Conservation (phyloP, 1,140 invertebrate species). For the Tetraneura akinire region DNA sequence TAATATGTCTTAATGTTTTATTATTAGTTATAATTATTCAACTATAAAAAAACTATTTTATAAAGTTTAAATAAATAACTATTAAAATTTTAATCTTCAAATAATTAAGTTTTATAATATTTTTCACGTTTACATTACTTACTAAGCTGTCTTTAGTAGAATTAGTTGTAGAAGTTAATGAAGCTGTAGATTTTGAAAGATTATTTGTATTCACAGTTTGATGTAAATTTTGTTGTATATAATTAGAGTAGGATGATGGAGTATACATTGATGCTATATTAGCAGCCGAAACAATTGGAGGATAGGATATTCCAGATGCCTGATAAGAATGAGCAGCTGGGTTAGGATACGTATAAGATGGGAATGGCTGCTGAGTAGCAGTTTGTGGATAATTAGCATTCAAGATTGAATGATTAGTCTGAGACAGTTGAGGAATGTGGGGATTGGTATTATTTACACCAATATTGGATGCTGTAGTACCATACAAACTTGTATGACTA, state of each 20-base stretch:
- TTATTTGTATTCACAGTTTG: constrained; percentile 42
- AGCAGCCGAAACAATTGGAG: constrained; percentile 34
- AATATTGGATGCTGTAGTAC: constrained; percentile 36
- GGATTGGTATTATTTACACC: constrained; percentile 34
- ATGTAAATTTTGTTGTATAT: constrained; percentile 46
- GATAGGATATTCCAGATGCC: constrained; percentile 44
- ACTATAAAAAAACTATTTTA: too few species aligned
- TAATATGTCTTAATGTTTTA: too few species aligned
- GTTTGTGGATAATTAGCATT: constrained; percentile 49
- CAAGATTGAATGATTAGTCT: constrained; percentile 44
- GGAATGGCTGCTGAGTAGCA: constrained; percentile 7
- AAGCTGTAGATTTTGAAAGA: constrained; percentile 34
- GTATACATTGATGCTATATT: constrained; percentile 48
- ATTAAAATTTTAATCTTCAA: too few species aligned
- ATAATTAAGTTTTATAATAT: too few species aligned
- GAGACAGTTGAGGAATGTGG: constrained; percentile 48
- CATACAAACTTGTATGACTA: constrained; percentile 41
- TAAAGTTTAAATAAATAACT: too few species aligned
- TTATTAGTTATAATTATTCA: too few species aligned
- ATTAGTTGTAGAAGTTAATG: constrained; percentile 28
- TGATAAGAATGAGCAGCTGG: constrained; percentile 38
- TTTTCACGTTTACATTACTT: too few species aligned
- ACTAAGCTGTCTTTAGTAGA: constrained; percentile 36
- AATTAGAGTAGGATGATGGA: constrained; percentile 32
- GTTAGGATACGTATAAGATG: constrained; percentile 34